Evolutionary conservation across 2,888 invertebrate genomes (phyloP), one percentile per base, ranked within the genome.

Genomic region (Dynastes grantii): DNA sequence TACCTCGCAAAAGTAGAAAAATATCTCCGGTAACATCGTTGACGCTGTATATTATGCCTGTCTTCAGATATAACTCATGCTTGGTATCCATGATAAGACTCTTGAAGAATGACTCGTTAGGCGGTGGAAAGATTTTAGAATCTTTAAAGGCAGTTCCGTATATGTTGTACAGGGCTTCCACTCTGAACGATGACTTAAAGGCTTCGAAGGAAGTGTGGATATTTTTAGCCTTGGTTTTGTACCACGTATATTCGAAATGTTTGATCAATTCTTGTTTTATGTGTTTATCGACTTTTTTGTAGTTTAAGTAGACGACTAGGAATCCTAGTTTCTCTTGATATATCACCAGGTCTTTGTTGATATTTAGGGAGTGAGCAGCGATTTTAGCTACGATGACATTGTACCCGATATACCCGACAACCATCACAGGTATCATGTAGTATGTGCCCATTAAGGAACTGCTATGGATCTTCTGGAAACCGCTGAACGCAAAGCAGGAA

Each of bases 171-270:
- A 84, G 76, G 1, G 82, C 76, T 49, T 84, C 83, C 58, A 78
- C 82, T 76, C 81, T 80, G 5, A 84, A 76, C n/a, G 83, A 79
- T 6, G 53, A 61, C 65, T 83, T 80, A 16, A 83, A 82, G 5
- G 63, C 22, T 8, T 76, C 77, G 45, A 83, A 81, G 0, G 79
- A 2, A 9, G 71, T 58, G 27, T 80, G 76, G 40, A 81, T 64
- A 53, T 73, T 71, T 71, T 82, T 80, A 2, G 82, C 81, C 70
- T 80, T 78, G 2, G 78, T 80, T n/a, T 80, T 81, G 11, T 67
- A 75, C 85, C 84, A 85, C 29, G 82, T 71, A 45, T 81, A 83
- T 58, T 85, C 84, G 67, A 81, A 85, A 73, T 85, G 82, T 13
- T 81, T 80, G 16, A 84, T 80, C 27, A 83, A 53, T 64, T 83